A percentile compares a stretch with the other conserved stretches of the same genome.
These are phyloP conservation scores for Bombus confusus DNA, from an alignment of 1,140 invertebrate genomes.

Conservation along the genomic window DNA sequence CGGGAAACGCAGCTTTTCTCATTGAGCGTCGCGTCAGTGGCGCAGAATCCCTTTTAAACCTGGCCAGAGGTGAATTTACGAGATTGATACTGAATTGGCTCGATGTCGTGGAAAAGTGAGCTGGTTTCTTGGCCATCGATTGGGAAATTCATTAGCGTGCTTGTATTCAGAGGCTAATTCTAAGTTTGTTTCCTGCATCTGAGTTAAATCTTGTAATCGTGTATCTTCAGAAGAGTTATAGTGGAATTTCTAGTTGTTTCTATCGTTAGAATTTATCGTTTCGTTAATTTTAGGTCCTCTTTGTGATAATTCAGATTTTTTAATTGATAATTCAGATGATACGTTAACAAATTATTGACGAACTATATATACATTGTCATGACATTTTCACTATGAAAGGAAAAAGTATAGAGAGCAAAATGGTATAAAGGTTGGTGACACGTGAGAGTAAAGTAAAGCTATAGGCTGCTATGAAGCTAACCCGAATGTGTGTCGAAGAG, in stretches of 20 bases:
- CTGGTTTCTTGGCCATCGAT: slow-evolving; percentile 1
- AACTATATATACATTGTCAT: background rate
- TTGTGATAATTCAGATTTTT: too few species aligned
- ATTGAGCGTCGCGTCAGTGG: background rate
- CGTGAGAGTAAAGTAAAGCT: background rate
- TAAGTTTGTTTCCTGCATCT: background rate
- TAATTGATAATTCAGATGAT: too few species aligned
- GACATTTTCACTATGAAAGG: background rate
- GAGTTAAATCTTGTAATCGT: background rate
- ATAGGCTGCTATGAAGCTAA: background rate
- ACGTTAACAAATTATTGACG: background rate
- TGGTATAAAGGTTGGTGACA: too few species aligned
- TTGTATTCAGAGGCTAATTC: background rate
- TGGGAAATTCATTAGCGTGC: background rate
- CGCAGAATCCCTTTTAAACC: background rate
- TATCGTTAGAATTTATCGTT: background rate
- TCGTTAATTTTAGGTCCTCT: background rate
- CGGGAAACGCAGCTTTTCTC: slow-evolving; percentile 12
- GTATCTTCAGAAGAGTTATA: background rate
- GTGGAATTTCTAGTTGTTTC: background rate
- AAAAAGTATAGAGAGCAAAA: background rate
- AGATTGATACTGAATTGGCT: slow-evolving; percentile 11
- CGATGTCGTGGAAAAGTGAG: background rate
- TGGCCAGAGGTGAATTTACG: background rate
- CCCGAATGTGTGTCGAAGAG: background rate